Evolutionary conservation across 2,797 vertebrate species (phyloP).

Genomic region (Stomatorhinus walkeri): DNA sequence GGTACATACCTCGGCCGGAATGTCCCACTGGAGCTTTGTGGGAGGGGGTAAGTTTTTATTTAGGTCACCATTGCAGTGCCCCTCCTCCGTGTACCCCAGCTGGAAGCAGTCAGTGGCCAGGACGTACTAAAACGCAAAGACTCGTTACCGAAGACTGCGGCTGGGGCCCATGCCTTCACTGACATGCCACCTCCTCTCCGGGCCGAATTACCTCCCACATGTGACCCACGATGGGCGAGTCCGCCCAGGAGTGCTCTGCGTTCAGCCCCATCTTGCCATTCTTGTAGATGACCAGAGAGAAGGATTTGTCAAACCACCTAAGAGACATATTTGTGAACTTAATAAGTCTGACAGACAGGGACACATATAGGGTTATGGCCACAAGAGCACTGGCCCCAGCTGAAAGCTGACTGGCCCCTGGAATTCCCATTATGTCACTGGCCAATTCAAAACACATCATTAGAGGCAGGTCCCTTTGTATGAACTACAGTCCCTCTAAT

Average conservation of each 20-base stretch:
- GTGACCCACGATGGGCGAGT: slow-evolving; percentile 82
- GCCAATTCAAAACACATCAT: not conserved
- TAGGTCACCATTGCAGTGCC: slow-evolving; percentile 76
- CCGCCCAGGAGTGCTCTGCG: slow-evolving; percentile 86
- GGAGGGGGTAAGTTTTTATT: slow-evolving; percentile 61
- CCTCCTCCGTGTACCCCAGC: slow-evolving; percentile 79
- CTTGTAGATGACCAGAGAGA: slow-evolving; percentile 76
- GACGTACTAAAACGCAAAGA: slow-evolving; percentile 59
- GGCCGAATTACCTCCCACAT: slow-evolving; percentile 82
- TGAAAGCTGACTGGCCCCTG: not conserved
- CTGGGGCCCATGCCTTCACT: no score
- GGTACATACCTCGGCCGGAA: slow-evolving; percentile 63
- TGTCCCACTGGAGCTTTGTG: slow-evolving; percentile 76
- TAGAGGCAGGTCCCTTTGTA: not conserved
- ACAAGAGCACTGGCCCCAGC: not conserved
- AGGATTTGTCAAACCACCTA: slow-evolving; percentile 97
- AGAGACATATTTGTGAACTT: not conserved
- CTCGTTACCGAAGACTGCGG: not conserved
- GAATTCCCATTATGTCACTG: not conserved
- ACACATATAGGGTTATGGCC: not conserved
- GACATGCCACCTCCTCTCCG: not conserved
- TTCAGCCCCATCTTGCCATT: slow-evolving; percentile 86
- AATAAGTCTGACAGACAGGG: not conserved
- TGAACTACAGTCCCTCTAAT: not conserved
- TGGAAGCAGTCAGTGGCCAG: slow-evolving; percentile 76